Evolutionary conservation across 1,140 invertebrate genomes (phyloP), one percentile per base, ranked within the genome.

Genomic region (Procambarus virginalis): DNA sequence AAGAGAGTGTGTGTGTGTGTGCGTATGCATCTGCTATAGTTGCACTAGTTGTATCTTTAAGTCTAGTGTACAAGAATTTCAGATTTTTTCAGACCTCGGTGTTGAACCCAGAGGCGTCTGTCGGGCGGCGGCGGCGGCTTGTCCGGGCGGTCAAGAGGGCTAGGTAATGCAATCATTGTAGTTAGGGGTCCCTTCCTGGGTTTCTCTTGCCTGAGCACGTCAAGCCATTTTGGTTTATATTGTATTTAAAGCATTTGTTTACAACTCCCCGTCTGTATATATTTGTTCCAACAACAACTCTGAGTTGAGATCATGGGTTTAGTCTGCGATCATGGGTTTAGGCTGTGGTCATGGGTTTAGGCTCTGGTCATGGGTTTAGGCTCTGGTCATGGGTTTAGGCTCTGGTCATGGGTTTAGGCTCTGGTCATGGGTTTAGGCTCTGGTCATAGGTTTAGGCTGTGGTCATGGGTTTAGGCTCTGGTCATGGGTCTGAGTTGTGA

Each of bases 91-190:
- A 55, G 2, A 55, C 8, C 51, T 55, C 8, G 51, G 8, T 12
- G 51, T 55, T 34, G 34, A 12, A 9, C 51, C 51, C 51, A 9
- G 51, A 12, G 12, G 51, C 12, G 51, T 55, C 3, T 55, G 12
- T 12, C 51, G 51, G 51, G 51, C 51, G 51, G 34, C 34, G n/a
- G n/a, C n/a, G 34, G 34, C 34, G 51, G 51, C 51, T 9, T 58
- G 48, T 22, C 76, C 78, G 60, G 85, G 45, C 77, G 77, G n/a
- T 22, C 48, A 70, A 77, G 85, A 87, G 85, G 85, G 85, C 85
- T 79, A 77, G 85, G 85, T 87, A 87, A 87, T 87, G 85, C 85
- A 81, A 87, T 87, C 85, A 87, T 58, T 51, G 77, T 87, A 87
- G 85, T 5, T 68, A 68, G 20, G n/a, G 20, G 12, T 6, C 12